Conservation (phyloP, 2,113 vertebrate genomes). For the Notiomystis cincta region DNA sequence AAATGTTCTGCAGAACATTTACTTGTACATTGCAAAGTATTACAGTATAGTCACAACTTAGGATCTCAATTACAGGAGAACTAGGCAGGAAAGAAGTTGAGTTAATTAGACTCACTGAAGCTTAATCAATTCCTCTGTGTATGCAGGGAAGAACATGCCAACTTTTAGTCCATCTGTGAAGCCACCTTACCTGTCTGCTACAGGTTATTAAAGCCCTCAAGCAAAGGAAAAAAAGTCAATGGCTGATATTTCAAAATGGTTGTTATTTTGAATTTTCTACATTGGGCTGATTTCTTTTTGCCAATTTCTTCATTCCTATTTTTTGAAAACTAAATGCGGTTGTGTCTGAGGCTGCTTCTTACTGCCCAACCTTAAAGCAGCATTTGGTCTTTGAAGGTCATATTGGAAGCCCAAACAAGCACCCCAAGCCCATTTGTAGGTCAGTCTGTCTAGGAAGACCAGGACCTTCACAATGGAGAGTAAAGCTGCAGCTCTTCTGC, state of each 20-base stretch:
- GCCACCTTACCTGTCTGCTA: not conserved
- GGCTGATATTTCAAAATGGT: not conserved
- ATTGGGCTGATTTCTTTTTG: not conserved
- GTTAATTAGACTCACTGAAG: constrained; percentile 56
- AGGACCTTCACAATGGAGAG: not conserved
- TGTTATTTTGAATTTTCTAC: not conserved
- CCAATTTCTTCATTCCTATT: not conserved
- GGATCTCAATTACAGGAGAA: constrained; percentile 47
- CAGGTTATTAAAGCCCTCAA: not conserved
- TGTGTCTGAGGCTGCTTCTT: not conserved
- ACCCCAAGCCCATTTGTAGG: not conserved
- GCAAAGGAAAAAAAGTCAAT: not conserved
- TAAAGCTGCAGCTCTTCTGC: not conserved
- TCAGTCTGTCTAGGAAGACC: not conserved
- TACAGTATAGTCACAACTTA: constrained; percentile 49
- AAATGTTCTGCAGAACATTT: constrained; percentile 63
- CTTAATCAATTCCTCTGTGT: constrained; percentile 51
- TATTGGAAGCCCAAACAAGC: not conserved
- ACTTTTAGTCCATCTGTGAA: constrained; percentile 17
- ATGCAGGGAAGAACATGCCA: not conserved
- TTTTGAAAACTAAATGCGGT: not conserved
- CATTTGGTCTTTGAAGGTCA: not conserved
- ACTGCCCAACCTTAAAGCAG: not conserved
- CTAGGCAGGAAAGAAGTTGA: constrained; percentile 43
- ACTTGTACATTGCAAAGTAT: constrained; percentile 54